phyloP scores from a whole-genome alignment of 1,140 invertebrate genomes.

The Anastrepha ludens region DNA sequence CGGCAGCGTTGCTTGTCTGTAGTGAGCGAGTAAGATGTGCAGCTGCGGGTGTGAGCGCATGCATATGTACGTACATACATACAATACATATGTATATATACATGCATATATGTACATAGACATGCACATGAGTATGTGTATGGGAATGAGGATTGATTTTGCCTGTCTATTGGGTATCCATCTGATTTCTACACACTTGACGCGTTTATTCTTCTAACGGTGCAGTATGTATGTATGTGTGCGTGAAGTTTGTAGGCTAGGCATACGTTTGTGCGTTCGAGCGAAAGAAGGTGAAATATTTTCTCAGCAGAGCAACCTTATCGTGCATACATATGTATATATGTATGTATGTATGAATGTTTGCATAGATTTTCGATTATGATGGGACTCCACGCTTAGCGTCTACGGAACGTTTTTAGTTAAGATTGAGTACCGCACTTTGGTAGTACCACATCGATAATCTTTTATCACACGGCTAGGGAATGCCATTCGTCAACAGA shows the following conservation, averaged over 20 bases:
- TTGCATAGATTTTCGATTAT: too few species aligned
- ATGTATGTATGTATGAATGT: background rate
- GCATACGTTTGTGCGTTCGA: background rate
- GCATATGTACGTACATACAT: background rate
- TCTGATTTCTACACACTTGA: background rate
- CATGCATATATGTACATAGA: background rate
- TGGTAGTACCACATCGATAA: too few species aligned
- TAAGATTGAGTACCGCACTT: too few species aligned
- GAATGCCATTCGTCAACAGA: too few species aligned
- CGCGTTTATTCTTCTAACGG: background rate
- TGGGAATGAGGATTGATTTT: background rate
- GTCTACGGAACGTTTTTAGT: too few species aligned
- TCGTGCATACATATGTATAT: background rate
- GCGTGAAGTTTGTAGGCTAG: background rate
- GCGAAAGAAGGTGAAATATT: background rate
- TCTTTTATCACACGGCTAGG: too few species aligned
- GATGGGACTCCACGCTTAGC: too few species aligned
- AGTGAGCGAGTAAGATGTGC: slow-evolving; percentile 10
- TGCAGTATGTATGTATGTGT: background rate
- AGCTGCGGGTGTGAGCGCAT: background rate
- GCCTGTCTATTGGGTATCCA: background rate
- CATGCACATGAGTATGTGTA: background rate
- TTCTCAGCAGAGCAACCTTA: background rate
- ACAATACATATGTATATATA: background rate
- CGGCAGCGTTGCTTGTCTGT: slow-evolving; percentile 22